These are phyloP conservation scores for Psettodes erumei DNA, from an alignment of 2,113 vertebrate species.

Conservation along the genomic window DNA sequence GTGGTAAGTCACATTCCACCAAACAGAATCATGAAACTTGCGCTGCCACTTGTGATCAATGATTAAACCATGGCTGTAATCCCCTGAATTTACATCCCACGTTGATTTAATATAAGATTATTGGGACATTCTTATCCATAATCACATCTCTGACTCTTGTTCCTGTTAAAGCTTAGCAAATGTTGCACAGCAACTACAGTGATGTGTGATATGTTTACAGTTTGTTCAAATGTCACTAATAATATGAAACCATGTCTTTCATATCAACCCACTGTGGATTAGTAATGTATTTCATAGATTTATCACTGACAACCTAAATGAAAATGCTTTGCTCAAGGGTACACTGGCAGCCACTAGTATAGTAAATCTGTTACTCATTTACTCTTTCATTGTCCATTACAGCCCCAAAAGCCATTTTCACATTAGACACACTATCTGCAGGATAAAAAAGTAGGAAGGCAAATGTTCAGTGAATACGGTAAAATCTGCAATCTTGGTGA, in stretches of 20 bases:
- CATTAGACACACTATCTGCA: background rate
- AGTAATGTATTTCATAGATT: background rate
- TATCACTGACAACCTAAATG: background rate
- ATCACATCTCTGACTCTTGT: background rate
- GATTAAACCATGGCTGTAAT: background rate
- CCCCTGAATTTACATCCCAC: background rate
- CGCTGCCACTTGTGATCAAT: too few species aligned
- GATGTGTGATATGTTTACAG: too few species aligned
- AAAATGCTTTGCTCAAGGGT: background rate
- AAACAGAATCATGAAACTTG: background rate
- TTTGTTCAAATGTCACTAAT: too few species aligned
- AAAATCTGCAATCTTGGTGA: background rate
- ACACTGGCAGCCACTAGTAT: background rate
- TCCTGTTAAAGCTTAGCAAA: too few species aligned
- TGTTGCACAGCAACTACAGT: too few species aligned
- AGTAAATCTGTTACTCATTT: background rate
- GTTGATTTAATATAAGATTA: too few species aligned
- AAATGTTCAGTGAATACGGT: constrained; percentile 2
- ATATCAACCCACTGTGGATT: background rate
- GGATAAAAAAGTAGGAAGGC: too few species aligned
- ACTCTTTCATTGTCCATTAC: background rate
- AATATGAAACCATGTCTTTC: too few species aligned
- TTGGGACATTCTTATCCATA: background rate
- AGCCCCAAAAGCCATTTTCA: background rate
- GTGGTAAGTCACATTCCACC: too few species aligned